Evolutionary conservation across 2,113 vertebrate species (phyloP), one percentile per base, ranked within the genome.

Genomic region (Haemorhous mexicanus): DNA sequence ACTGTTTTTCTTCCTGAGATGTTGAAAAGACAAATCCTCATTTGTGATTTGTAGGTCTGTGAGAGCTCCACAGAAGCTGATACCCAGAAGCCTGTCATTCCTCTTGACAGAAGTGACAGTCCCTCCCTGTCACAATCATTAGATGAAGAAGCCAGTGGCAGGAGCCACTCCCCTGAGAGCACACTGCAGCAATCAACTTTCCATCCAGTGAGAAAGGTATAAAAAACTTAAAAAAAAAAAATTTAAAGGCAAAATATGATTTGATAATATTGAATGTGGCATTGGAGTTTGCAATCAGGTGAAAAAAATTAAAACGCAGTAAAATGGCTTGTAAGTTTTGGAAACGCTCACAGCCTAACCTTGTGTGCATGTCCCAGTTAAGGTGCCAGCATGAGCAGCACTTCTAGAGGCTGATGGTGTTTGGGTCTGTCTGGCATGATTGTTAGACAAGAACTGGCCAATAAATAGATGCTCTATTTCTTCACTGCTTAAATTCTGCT

Each of bases 171-270:
- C 39, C n/a, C 94, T 90, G 97, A 97, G 70, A 92, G n/a, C 66
- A 35, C 73, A 33, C 55, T 79, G 87, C 97, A 97, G 62, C 95
- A 91, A 59, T 56, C 97, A 53, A 75, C 96, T 87, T 96, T 97
- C 13, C 97, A 92, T 89, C 97, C 97, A 58, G 79, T 93, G 77
- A 98, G 96, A 97, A 98, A 98, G 98, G 98, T 98, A 98, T 80
- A 84, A 86, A 81, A 11, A 94, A 23, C 13, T 67, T 3, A 6
- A 56, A 67, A 75, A 75, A 24, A 58, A 39, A 41, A 55, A 30
- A 41, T 26, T 20, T 23, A 43, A 79, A 62, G 13, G 16, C 15
- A 81, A 87, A 83, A 49, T 3, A 18, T 50, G 6, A 24, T 66
- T 94, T 72, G 13, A 12, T 93, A 39, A 49, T 68, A 30, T 10